These are phyloP conservation scores for Ophioninae sp. DNA, from an alignment of 2,888 invertebrate genomes.

Conservation along the genomic window DNA sequence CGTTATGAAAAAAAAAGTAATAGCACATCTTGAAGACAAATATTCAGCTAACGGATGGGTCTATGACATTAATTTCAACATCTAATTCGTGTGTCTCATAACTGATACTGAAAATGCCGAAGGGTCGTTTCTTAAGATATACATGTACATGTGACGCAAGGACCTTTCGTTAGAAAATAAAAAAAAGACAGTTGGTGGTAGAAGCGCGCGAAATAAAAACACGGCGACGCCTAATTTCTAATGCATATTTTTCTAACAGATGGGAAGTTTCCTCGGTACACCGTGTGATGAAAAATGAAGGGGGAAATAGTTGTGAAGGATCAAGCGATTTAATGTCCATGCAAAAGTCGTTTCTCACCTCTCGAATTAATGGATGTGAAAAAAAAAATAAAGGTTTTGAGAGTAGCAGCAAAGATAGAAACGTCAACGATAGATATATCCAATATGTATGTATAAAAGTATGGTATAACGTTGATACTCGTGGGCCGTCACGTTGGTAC, in stretches of 20 bases:
- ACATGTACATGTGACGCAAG: slow-evolving; percentile 12
- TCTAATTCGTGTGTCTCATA: slow-evolving; percentile 49
- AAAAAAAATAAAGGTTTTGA: background rate
- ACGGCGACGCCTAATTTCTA: slow-evolving; percentile 30
- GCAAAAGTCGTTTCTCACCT: slow-evolving; percentile 30
- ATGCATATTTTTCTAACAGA: slow-evolving; percentile 33
- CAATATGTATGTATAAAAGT: slow-evolving; percentile 5
- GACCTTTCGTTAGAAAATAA: slow-evolving; percentile 1
- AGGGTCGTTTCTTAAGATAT: slow-evolving; percentile 12
- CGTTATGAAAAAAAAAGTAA: slow-evolving; percentile 13
- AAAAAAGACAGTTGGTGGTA: slow-evolving; percentile 3
- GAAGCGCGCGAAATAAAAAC: background rate
- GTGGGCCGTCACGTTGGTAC: slow-evolving; percentile 20
- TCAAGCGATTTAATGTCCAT: slow-evolving; percentile 52
- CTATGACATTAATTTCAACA: slow-evolving; percentile 43
- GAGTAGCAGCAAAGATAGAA: slow-evolving; percentile 31
- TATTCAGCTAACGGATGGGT: slow-evolving; percentile 9
- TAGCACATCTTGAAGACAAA: background rate
- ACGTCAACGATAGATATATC: slow-evolving; percentile 25
- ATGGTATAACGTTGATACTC: background rate
- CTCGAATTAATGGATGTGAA: background rate
- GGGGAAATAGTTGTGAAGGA: slow-evolving; percentile 26
- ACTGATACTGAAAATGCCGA: slow-evolving; percentile 79
- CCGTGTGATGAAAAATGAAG: slow-evolving; percentile 17
- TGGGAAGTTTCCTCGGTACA: slow-evolving; percentile 36